Evolutionary conservation across 2,113 vertebrate species (phyloP).

Genomic region (Bambusicola thoracicus): DNA sequence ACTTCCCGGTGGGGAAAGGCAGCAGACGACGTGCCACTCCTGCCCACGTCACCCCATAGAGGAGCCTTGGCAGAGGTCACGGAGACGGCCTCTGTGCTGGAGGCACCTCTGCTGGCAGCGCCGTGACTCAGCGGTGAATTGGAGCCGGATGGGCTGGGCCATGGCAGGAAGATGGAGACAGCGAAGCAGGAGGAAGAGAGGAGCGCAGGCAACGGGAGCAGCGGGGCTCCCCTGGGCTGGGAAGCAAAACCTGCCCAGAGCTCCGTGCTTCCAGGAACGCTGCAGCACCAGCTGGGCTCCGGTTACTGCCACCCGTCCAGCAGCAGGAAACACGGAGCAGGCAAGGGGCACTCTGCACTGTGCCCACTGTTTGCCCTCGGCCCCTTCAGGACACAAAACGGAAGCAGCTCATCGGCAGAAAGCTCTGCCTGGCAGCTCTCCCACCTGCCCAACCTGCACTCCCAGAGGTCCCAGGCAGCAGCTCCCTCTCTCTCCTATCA

Average conservation of each 20-base stretch:
- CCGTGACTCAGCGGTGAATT: conserved; percentile 1
- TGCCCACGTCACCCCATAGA: background rate
- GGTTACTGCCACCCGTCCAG: background rate
- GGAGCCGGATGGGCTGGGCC: background rate
- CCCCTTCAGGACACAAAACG: background rate
- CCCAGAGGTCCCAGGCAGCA: background rate
- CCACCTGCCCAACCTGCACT: background rate
- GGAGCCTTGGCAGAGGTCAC: background rate
- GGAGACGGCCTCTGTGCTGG: background rate
- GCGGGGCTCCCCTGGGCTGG: background rate
- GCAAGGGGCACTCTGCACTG: accelerated
- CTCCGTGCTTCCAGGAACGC: background rate
- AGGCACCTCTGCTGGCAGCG: background rate
- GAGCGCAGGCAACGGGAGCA: background rate
- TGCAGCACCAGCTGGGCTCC: background rate
- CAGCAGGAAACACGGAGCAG: background rate
- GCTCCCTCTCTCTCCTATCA: background rate
- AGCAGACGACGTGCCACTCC: conserved; percentile 14
- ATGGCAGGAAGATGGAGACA: background rate
- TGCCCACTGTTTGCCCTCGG: background rate
- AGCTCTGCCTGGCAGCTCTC: background rate
- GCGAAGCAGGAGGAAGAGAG: background rate
- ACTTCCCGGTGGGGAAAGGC: conserved; percentile 3
- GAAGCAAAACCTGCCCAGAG: background rate
- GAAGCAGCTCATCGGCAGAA: background rate